Conservation (phyloP, 2,888 invertebrate genomes). For the Rhagonycha lutea region DNA sequence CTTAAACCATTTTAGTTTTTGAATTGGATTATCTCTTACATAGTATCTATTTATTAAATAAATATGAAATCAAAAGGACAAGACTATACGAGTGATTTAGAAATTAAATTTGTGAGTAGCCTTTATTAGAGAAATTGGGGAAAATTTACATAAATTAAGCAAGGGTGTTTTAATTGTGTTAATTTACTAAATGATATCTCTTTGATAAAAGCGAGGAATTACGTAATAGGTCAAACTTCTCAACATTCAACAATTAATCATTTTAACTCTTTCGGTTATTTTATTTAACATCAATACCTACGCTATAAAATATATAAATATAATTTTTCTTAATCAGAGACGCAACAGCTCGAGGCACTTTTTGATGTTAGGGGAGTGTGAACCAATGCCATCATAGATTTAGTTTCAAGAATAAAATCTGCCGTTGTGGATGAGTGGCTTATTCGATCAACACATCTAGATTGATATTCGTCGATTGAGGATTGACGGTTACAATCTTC, state of each 20-base stretch:
- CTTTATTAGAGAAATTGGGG: neutral
- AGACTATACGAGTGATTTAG: neutral
- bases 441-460: slow-evolving; percentile 34
- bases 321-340: slow-evolving; percentile 10
- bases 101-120: neutral
- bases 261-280: neutral
- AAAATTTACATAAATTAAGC: neutral
- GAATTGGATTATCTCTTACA: neutral
- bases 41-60: neutral
- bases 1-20: neutral
- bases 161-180: neutral
- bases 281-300: neutral
- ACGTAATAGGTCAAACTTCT: neutral
- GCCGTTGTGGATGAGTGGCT: slow-evolving; percentile 32
- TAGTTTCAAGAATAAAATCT: slow-evolving; percentile 28
- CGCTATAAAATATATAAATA: neutral
- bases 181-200: neutral
- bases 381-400: slow-evolving; percentile 25
- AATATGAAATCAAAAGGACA: neutral
- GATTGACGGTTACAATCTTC: slow-evolving; percentile 31
- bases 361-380: slow-evolving; percentile 9
- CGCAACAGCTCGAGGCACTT: slow-evolving; percentile 23
- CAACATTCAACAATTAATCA: neutral
- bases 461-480: slow-evolving; percentile 36
- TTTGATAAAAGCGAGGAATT: neutral